These are phyloP conservation scores for Hyaena hyaena DNA, from an alignment of 2,113 vertebrate species.

Conservation along the genomic window DNA sequence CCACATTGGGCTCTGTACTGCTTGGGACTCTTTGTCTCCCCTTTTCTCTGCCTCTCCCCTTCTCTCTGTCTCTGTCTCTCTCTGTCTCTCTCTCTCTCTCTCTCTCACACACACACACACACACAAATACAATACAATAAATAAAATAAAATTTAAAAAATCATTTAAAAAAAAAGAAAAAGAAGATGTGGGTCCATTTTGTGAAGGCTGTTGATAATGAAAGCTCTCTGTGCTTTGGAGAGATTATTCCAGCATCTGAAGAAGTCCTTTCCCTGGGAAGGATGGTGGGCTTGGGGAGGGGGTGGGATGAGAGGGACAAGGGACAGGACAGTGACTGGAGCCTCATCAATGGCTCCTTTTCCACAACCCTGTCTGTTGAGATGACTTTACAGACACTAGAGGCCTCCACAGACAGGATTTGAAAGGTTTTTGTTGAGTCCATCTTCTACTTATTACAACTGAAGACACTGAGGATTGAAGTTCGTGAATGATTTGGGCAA, in stretches of 20 bases:
- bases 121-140: too few relatives aligned
- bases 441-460: background rate
- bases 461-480: background rate
- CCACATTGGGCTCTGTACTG: too few relatives aligned
- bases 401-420: background rate
- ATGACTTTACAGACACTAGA: background rate
- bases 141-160: too few relatives aligned
- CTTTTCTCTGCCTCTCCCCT: too few relatives aligned
- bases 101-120: too few relatives aligned
- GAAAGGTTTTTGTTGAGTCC: background rate
- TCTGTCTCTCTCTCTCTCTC: too few relatives aligned
- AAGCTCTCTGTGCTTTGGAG: background rate
- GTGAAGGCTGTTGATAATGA: background rate
- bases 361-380: background rate
- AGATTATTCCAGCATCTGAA: too few relatives aligned
- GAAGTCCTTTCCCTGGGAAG: background rate
- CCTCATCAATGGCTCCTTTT: background rate
- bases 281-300: too few relatives aligned
- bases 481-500: background rate
- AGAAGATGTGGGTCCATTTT: background rate
- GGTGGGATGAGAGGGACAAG: rapidly evolving
- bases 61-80: too few relatives aligned
- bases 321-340: rapidly evolving
- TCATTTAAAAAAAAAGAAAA: too few relatives aligned
- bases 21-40: too few relatives aligned